Conservation (phyloP, 2,797 vertebrate species). For the Momotus momota region DNA sequence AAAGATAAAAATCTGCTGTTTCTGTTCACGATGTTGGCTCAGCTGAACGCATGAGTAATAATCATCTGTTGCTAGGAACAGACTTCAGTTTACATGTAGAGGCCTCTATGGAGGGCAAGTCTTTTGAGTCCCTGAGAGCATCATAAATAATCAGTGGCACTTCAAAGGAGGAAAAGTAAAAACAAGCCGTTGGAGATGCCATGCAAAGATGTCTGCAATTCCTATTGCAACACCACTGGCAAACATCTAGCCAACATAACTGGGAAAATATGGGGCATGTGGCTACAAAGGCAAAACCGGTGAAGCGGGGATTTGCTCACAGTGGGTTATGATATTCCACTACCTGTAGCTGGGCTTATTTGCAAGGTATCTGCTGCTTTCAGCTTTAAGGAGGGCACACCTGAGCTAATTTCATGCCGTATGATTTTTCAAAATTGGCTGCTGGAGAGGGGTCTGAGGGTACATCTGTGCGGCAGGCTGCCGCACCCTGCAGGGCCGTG, state of each 20-base stretch:
- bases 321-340: not conserved
- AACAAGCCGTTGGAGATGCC: not conserved
- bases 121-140: constrained; percentile 12
- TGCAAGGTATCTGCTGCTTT: not conserved
- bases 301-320: not conserved
- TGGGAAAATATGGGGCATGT: not conserved
- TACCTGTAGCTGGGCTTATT: not conserved
- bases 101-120: constrained; percentile 29
- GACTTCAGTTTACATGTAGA: constrained; percentile 27
- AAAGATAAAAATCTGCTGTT: constrained; percentile 48
- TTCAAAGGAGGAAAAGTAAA: constrained; percentile 20
- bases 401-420: not conserved
- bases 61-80: constrained; percentile 56
- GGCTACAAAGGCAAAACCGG: not conserved
- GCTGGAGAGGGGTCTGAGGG: rapidly evolving
- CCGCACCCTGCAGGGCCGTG: rapidly evolving
- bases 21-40: not conserved
- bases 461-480: not conserved
- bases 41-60: constrained; percentile 10
- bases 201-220: not conserved
- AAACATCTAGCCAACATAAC: not conserved
- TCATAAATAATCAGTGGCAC: constrained; percentile 39
- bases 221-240: constrained; percentile 22
- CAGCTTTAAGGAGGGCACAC: not conserved
- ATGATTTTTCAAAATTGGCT: not conserved